Percentiles rank a stretch among this genome's conserved stretches.
Conservation (phyloP, 23 tunicate species). For the Corella eumyota region DNA sequence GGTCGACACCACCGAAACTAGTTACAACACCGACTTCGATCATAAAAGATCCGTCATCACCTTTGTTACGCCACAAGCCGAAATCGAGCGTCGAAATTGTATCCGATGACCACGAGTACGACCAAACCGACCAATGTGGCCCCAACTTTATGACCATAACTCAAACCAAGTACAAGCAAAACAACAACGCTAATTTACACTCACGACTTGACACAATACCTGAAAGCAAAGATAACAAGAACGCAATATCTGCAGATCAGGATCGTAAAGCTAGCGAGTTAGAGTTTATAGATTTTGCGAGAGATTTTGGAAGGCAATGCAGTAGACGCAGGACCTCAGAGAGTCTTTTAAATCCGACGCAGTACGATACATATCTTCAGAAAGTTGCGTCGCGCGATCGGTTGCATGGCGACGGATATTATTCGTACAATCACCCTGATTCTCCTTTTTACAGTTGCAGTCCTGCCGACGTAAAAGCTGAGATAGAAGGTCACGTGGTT, state of each 20-base stretch:
- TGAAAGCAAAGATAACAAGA: no score
- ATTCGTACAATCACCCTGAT: slow-evolving; percentile 21
- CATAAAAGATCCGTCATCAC: slow-evolving; percentile 20
- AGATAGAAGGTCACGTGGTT: slow-evolving; percentile 73
- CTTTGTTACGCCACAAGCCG: slow-evolving; percentile 17
- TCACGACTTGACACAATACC: slow-evolving; percentile 1
- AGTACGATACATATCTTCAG: slow-evolving; percentile 45
- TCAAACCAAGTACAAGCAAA: no score
- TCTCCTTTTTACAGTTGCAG: slow-evolving; percentile 15
- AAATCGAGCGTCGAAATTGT: no score
- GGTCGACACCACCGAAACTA: slow-evolving; percentile 1
- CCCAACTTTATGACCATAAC: no score
- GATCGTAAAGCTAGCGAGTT: slow-evolving; percentile 9
- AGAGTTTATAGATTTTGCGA: slow-evolving; percentile 50
- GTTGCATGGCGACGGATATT: slow-evolving; percentile 2
- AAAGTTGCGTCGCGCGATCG: slow-evolving; percentile 25
- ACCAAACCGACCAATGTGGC: no score
- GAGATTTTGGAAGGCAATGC: slow-evolving; percentile 41
- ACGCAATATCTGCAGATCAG: no score
- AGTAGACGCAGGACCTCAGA: slow-evolving; percentile 11
- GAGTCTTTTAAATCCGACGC: slow-evolving; percentile 42
- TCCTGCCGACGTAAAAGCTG: slow-evolving; percentile 8
- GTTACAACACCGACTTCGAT: slow-evolving; percentile 28
- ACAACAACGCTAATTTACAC: no score
- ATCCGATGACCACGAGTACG: no score